phyloP scores from a whole-genome alignment of 2,797 vertebrate species.

The Oryzias sinensis region DNA sequence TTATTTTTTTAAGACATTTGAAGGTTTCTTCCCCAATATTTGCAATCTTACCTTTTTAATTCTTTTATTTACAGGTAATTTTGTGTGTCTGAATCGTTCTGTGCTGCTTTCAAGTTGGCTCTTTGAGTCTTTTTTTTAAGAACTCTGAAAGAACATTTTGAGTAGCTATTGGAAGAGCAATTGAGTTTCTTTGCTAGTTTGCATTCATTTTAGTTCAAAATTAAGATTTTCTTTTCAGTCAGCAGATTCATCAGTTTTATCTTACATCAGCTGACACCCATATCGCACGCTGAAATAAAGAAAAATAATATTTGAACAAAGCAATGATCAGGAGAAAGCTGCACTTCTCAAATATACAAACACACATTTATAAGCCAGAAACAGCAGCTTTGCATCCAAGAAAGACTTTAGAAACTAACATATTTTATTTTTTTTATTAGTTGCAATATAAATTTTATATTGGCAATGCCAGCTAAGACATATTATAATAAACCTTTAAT shows the following conservation, averaged over 20 bases:
- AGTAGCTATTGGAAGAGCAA: conserved; percentile 35
- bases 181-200: conserved; percentile 31
- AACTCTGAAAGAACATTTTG: conserved; percentile 4
- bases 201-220: conserved; percentile 3
- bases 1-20: no score
- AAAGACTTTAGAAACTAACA: not conserved
- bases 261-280: conserved; percentile 12
- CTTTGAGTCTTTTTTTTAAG: conserved; percentile 6
- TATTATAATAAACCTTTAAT: no score
- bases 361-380: no score
- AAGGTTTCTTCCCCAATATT: not conserved
- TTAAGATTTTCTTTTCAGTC: not conserved
- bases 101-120: not conserved
- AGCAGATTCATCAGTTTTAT: no score
- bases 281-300: conserved; percentile 55
- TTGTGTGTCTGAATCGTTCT: no score
- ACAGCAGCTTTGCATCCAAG: not conserved
- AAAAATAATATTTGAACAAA: no score
- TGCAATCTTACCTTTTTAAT: not conserved
- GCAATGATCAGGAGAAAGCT: no score
- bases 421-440: not conserved
- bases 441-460: not conserved
- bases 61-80: no score
- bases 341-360: no score
- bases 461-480: no score